Percentiles rank a stretch among this genome's conserved stretches.
Conservation (phyloP, 2,113 vertebrate genomes). For the Nothoprocta pentlandii region DNA sequence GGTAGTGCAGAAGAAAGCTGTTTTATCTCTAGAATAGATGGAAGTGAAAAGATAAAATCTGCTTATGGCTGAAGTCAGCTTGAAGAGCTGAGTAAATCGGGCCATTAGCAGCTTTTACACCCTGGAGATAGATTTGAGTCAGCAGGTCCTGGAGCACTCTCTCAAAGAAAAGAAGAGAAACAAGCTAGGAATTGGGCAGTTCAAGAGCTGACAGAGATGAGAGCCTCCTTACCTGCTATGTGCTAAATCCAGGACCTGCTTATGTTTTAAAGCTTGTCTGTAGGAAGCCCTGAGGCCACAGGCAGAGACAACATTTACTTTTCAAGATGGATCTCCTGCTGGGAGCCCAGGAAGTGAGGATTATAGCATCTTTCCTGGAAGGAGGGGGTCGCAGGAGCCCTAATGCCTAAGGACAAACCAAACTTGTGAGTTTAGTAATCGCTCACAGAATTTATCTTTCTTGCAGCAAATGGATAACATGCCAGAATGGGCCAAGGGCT, state of each 20-base stretch:
- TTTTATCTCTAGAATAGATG: not conserved
- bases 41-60: constrained; percentile 1
- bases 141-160: not conserved
- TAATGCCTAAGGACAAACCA: not conserved
- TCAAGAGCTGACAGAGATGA: not conserved
- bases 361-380: not conserved
- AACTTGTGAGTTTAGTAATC: not conserved
- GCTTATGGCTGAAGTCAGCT: not conserved
- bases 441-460: not conserved
- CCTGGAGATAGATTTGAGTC: not conserved
- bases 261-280: not conserved
- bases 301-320: not conserved
- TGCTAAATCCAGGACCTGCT: not conserved
- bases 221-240: not conserved
- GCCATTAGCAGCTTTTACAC: not conserved
- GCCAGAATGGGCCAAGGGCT: not conserved
- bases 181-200: not conserved
- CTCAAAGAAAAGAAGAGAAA: not conserved
- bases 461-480: not conserved
- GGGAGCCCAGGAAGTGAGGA: not conserved
- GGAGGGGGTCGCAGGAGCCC: not conserved
- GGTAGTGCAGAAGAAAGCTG: not conserved
- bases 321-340: not conserved
- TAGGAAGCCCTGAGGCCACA: not conserved
- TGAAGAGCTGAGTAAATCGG: not conserved